Evolutionary conservation across 1,140 invertebrate species (phyloP), one percentile per base, ranked within the genome.

Genomic region (Homalodisca vitripennis): DNA sequence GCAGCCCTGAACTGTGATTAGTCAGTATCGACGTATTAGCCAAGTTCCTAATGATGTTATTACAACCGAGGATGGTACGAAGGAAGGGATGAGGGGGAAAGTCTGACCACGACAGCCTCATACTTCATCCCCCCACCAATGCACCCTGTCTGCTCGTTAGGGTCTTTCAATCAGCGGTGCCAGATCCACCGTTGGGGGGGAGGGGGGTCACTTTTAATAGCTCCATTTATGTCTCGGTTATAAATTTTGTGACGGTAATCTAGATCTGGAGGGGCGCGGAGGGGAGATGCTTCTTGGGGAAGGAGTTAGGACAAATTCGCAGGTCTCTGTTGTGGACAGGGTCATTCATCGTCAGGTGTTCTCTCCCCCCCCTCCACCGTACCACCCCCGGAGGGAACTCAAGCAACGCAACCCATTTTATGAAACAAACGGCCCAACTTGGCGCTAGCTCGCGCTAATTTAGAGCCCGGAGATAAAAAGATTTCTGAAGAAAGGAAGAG

Each of bases 211-310:
- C 68, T 69, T 69, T 69, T 69, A 69, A 69, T 69, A 69, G 68
- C 68, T 51, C 57, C 68, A 69, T 69, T 69, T 69, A 69, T 69
- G 68, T 69, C 34, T 62, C 34, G 57, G 68, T 62, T 69, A 69
- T 69, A 69, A 69, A 69, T 69, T 69, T 60, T 64, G 41, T 62
- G 53, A 48, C 68, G 55, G 55, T 47, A 46, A 68, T 55, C 30
- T 20, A 27, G 57, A 57, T 29, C 22, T 57, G 6, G 3, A 51
- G 24, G 65, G 41, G n/a, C n/a, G n/a, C 22, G 24, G 47, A 22
- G 29, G 55, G 55, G 55, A 12, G 29, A 17, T 29, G 55, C 22
- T 26, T 32, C n/a, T 31, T 32, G 53, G 31, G 48, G 32, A 57
- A 32, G 67, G 53, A 60, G 30, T 62, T 62, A 31, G 55, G 67